Base-by-base conservation (phyloP, 2,888 invertebrate genomes). In the Eristalis tenax region DNA sequence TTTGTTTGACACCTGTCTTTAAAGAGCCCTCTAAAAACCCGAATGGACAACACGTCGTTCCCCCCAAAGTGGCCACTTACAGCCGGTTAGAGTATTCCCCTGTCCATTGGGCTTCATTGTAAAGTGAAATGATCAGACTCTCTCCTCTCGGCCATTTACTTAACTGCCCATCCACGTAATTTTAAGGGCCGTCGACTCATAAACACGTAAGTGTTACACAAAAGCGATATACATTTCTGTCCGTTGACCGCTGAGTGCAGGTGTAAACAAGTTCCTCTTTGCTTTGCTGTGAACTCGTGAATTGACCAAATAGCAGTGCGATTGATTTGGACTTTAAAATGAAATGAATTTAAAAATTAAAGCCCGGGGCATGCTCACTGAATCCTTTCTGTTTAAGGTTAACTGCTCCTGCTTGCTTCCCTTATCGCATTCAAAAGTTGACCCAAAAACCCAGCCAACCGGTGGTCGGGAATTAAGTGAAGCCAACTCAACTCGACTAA, bases 131-230 rank as follows among this genome's bases (percentile, higher is more conserved):
- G 10, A 28, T 18, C 13, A 4, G 8, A 18, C 65, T 40, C 28
- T 28, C 40, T 38, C 50, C n/a, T 26, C 43, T 15, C 23, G 35
- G 57, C 35, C 56, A 35, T 2, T 13, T 11, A 23, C n/a, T 70
- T 38, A 50, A 50, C n/a, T 50, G 50, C 50, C 50, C 50, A 50
- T 50, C 50, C 18, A 50, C 18, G 50, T 50, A 50, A 50, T 50
- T 50, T 50, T 50, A 50, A 50, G 50, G 50, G 50, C 50, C 18
- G 5, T 18, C 18, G 5, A 18, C 18, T 18, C 50, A 50, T 50
- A 50, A 50, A 68, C 40, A 43, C 68, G 68, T 69, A 74, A 80
- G 80, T 68, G 74, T 38, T 68, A 50, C 73, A 61, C 61, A 73
- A 68, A 76, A 68, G 69, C 65, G 66, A 35, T 74, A 50, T 8